Base-by-base conservation (phyloP, 2,113 vertebrate species). In the Hyaena hyaena region DNA sequence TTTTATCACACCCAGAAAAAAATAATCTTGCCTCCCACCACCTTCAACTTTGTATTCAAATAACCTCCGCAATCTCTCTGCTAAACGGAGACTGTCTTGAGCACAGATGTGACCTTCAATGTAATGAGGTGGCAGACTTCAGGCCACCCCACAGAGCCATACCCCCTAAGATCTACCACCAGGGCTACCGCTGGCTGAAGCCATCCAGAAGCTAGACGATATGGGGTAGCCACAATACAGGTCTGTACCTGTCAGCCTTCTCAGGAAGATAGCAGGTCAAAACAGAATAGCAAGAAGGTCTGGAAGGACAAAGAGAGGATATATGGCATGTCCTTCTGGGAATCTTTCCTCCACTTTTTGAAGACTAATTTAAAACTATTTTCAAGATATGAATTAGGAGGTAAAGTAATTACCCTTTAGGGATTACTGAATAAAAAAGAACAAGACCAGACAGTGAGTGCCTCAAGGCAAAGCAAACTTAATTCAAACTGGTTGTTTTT, bases 401-500 rank as follows among this genome's bases (percentile, higher is more conserved):
- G 61, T 63, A 87, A 93, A 93, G 7, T 50, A 48, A 14, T 74
- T 65, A 66, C 0, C 17, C 23, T 24, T 65, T 66, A 69, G 31
- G 39, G 71, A 50, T 79, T 79, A 58, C 50, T 88, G 7, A 97
- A 61, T 90, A 84, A 83, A 74, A 93, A 83, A 26, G 35, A 88
- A 66, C 24, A 83, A 65, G 50, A 53, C 26, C 5, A 86, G n/a
- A 69, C n/a, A 89, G 39, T 28, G 31, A 71, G 16, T 71, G 1
- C n/a, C 26, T 88, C 43, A 87, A 88, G 77, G 76, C 50, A 90
- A 82, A 86, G 35, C 69, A 87, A 91, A 73, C 39, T 53, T 88
- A 28, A 48, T 74, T 85, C 15, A 86, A 92, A 86, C 23, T 81
- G 31, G 61, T 90, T 90, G 48, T 65, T 93, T 93, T 79, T 66